Conservation (phyloP, 2,888 invertebrate genomes). For the Eretmocerus hayati region DNA sequence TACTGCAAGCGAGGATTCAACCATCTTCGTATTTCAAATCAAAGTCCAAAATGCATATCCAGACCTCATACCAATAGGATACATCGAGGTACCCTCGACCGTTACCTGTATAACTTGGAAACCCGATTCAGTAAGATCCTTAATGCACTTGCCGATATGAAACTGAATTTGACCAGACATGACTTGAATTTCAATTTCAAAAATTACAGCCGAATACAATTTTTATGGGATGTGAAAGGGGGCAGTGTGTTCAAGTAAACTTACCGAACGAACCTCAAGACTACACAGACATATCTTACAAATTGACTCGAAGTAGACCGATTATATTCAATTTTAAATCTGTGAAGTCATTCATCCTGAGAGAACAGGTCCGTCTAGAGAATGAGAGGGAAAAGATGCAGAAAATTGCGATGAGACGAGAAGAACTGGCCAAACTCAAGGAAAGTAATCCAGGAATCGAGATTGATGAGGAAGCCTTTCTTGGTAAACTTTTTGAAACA, state of each 20-base stretch:
- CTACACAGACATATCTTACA: constrained; percentile 49
- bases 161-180: too few relatives aligned
- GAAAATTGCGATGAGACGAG: constrained; percentile 50
- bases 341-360: constrained; percentile 55
- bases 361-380: constrained; percentile 55
- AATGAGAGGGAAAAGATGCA: constrained; percentile 52
- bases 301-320: constrained; percentile 40
- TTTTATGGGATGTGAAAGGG: constrained; percentile 52
- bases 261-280: constrained; percentile 45
- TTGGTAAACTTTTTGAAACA: constrained; percentile 48
- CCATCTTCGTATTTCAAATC: constrained; percentile 62
- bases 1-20: constrained; percentile 61
- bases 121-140: constrained; percentile 49
- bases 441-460: constrained; percentile 55
- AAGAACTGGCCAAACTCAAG: constrained; percentile 55
- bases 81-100: constrained; percentile 56
- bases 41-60: constrained; percentile 38
- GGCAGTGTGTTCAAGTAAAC: constrained; percentile 52
- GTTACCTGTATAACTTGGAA: constrained; percentile 66
- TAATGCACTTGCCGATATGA: too few relatives aligned
- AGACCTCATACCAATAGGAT: constrained; percentile 61
- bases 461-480: constrained; percentile 54
- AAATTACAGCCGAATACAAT: constrained; percentile 42
- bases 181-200: neutral
- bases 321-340: constrained; percentile 51